phyloP scores from a whole-genome alignment of 2,888 invertebrate species.

The Lobophora halterata region DNA sequence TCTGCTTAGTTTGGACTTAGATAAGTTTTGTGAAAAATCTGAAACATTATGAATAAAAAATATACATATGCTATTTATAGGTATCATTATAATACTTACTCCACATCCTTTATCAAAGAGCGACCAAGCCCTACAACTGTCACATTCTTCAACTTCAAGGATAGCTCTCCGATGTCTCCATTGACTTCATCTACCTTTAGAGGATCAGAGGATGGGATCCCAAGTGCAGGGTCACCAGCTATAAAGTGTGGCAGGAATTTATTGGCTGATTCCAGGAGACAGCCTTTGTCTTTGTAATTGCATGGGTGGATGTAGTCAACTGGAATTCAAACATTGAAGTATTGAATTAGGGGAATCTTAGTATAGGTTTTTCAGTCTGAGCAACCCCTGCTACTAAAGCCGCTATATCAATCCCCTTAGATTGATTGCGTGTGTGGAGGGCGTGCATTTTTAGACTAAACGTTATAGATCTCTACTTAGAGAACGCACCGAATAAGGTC shows the following conservation, averaged over 20 bases:
- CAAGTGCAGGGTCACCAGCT: slow-evolving; percentile 34
- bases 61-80: too few relatives aligned
- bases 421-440: too few relatives aligned
- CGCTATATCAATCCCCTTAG: too few relatives aligned
- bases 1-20: too few relatives aligned
- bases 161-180: slow-evolving; percentile 31
- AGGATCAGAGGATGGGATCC: slow-evolving; percentile 35
- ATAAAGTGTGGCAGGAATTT: slow-evolving; percentile 31
- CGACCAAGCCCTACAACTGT: slow-evolving; percentile 29
- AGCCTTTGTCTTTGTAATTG: slow-evolving; percentile 30
- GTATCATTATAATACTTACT: slow-evolving; percentile 40
- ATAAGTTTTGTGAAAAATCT: too few relatives aligned
- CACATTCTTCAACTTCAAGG: slow-evolving; percentile 35
- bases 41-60: too few relatives aligned
- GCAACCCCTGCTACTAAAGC: too few relatives aligned
- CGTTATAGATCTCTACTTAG: too few relatives aligned
- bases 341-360: background rate
- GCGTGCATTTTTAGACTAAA: too few relatives aligned
- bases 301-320: slow-evolving; percentile 20
- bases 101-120: slow-evolving; percentile 33
- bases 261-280: slow-evolving; percentile 33
- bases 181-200: slow-evolving; percentile 31
- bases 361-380: too few relatives aligned
- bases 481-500: too few relatives aligned
- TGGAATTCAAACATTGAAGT: slow-evolving; percentile 1